A percentile compares a stretch with the other conserved stretches of the same genome.
Conservation (phyloP, 2,113 vertebrate genomes). For the Stegastes partitus region DNA sequence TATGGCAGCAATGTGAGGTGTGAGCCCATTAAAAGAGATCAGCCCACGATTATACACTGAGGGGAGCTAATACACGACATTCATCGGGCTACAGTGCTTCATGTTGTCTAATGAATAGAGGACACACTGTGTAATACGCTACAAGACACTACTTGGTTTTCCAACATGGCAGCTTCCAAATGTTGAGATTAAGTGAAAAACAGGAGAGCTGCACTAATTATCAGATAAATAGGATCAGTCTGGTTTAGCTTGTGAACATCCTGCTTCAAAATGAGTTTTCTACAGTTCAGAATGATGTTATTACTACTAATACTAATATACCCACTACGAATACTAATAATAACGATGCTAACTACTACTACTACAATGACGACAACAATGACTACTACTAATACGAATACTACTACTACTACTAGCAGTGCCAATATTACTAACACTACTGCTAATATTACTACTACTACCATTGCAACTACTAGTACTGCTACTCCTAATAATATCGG, state of each 20-base stretch:
- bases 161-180: not conserved
- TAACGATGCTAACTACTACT: too few relatives aligned
- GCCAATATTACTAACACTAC: too few relatives aligned
- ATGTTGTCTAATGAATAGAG: slow-evolving; percentile 17
- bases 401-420: too few relatives aligned
- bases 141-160: not conserved
- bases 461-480: too few relatives aligned
- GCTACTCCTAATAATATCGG: too few relatives aligned
- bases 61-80: slow-evolving; percentile 16
- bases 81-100: slow-evolving; percentile 8
- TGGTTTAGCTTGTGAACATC: not conserved
- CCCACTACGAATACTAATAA: too few relatives aligned
- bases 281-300: too few relatives aligned
- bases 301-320: too few relatives aligned
- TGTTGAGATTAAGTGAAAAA: not conserved
- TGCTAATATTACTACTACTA: too few relatives aligned
- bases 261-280: not conserved
- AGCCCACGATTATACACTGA: slow-evolving; percentile 5
- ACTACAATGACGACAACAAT: too few relatives aligned
- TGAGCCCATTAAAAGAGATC: slow-evolving; percentile 42
- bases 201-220: not conserved
- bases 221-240: not conserved
- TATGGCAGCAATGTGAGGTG: slow-evolving; percentile 18
- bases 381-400: too few relatives aligned
- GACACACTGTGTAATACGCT: not conserved